These are phyloP conservation scores for Arenaria interpres DNA, from an alignment of 2,113 vertebrate genomes.

Conservation along the genomic window DNA sequence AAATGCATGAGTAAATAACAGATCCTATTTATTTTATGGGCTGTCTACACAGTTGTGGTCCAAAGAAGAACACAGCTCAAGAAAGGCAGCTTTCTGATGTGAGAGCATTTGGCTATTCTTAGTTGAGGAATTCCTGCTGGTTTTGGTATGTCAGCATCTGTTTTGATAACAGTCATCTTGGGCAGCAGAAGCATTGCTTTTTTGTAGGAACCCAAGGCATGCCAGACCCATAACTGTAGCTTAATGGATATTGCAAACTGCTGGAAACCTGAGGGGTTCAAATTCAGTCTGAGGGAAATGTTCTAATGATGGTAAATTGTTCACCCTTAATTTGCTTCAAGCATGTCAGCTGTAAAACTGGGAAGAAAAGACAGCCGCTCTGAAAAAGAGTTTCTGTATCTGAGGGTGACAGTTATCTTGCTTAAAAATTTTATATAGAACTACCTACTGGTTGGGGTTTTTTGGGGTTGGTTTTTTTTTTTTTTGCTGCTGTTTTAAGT, in stretches of 20 bases:
- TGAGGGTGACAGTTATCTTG: background rate
- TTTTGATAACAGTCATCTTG: background rate
- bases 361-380: background rate
- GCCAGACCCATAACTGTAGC: background rate
- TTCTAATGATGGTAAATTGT: background rate
- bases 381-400: background rate
- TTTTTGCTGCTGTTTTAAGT: background rate
- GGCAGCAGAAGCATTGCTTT: background rate
- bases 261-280: background rate
- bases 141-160: slow-evolving; percentile 16
- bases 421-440: background rate
- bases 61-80: background rate
- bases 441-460: background rate
- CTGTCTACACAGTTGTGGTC: background rate
- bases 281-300: background rate
- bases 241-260: background rate
- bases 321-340: background rate
- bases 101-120: background rate
- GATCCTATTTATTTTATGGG: background rate
- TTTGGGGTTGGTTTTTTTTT: background rate
- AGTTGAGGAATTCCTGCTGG: slow-evolving; percentile 22
- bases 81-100: background rate
- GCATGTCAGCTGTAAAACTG: background rate
- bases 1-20: background rate
- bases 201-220: background rate